Base-by-base conservation (phyloP, 1,140 invertebrate species). In the Neodiprion fabricii region DNA sequence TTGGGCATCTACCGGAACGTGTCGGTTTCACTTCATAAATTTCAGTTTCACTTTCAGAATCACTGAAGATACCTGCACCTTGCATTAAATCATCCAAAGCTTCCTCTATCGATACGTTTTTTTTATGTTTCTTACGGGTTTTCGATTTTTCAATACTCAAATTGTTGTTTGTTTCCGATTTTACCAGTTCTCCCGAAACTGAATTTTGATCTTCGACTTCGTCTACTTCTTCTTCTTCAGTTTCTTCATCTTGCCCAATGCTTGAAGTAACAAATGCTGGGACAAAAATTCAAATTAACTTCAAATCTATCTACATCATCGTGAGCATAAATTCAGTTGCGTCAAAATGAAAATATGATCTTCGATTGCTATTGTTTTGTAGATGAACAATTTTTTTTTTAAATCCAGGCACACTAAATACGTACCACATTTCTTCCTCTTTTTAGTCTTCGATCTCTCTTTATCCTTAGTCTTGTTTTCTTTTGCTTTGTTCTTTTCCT, bases 1-100 rank as follows among this genome's bases (percentile, higher is more conserved):
- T 86, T 10, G 86, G 82, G 23, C 81, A 61, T 75, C 87, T 78
- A 48, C 86, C 85, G 1, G 85, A 88, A 65, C 87, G 78, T 12
- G 87, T 89, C 11, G 85, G 84, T 76, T 85, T 81, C 0, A 82
- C 75, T 66, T 82, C 79, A 68, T 86, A 85, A 53, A 85, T 71
- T 75, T 86, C 85, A 0, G 77, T 78, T 17, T 86, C 82, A 68
- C 72, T 75, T 48, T 71, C 12, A 17, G 65, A 49, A 73, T 70
- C 69, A 47, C 12, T 14, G n/a, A 70, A 11, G 69, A 50, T 75
- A 47, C 69, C 21, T 5, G n/a, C 47, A 40, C 73, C 75, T 53
- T 78, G 67, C 69, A 74, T 67, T 17, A 21, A 75, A 76, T 69
- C 74, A 12, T 70, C 74, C 17, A 28, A 47, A 17, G 28, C 40